A percentile compares a stretch with the other conserved stretches of the same genome.
Conservation (phyloP, 2,113 vertebrate genomes). For the Oreochromis spilurus region DNA sequence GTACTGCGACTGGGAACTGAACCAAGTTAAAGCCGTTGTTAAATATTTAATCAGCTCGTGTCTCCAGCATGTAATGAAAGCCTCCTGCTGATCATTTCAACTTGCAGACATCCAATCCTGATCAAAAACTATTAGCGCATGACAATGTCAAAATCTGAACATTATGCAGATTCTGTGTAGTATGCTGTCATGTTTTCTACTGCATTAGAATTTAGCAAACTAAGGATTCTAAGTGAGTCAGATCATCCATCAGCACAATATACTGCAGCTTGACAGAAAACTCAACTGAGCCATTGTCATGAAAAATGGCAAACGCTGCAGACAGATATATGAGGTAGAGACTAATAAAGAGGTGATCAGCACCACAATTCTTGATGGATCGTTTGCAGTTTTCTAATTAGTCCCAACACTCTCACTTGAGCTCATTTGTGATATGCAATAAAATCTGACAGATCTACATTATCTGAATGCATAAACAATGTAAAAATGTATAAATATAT, state of each 20-base stretch:
- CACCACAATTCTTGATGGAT: slow-evolving; percentile 8
- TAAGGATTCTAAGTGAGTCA: background rate
- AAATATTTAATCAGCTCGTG: slow-evolving; percentile 15
- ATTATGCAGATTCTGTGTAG: background rate
- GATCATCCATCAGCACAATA: slow-evolving; percentile 27
- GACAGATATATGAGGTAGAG: slow-evolving; percentile 26
- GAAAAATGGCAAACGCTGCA: slow-evolving; percentile 20
- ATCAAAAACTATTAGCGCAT: background rate
- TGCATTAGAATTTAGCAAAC: slow-evolving; percentile 6
- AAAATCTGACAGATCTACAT: slow-evolving; percentile 11
- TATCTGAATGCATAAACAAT: background rate
- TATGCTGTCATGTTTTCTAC: background rate
- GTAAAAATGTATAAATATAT: background rate
- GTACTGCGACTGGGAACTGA: background rate
- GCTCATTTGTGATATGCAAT: slow-evolving; percentile 8
- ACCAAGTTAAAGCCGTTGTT: slow-evolving; percentile 20
- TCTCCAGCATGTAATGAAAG: slow-evolving; percentile 6
- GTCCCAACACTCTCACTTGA: slow-evolving; percentile 1
- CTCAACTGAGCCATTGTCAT: slow-evolving; percentile 12
- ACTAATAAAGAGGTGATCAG: slow-evolving; percentile 31
- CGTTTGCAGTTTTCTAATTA: slow-evolving; percentile 20
- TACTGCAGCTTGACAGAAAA: slow-evolving; percentile 22
- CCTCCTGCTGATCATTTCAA: background rate
- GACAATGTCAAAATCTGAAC: background rate
- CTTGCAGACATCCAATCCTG: background rate